phyloP scores from a whole-genome alignment of 37 sponge, comb jelly and placozoan genomes.

The Diacarnus erythraeanus region DNA sequence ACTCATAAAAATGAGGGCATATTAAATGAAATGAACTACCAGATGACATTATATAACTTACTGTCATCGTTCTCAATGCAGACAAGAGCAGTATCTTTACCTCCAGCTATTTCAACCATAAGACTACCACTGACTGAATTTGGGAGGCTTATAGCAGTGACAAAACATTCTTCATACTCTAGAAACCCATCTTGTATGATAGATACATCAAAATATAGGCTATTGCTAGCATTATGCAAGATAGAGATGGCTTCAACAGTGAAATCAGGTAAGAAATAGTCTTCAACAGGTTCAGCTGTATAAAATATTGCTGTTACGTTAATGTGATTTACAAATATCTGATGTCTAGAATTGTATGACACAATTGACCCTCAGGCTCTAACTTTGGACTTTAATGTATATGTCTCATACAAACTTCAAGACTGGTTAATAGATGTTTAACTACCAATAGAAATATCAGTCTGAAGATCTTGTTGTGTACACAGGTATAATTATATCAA shows the following conservation, averaged over 20 bases:
- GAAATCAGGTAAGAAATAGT: neutral
- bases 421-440: too few species aligned
- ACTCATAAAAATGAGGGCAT: too few species aligned
- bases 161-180: constrained; percentile 29
- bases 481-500: too few species aligned
- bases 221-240: neutral
- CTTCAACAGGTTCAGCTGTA: constrained; percentile 8
- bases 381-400: too few species aligned
- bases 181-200: neutral
- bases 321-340: too few species aligned
- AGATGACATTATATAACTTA: constrained; percentile 11
- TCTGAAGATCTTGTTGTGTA: too few species aligned
- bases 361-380: too few species aligned
- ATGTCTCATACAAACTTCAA: too few species aligned
- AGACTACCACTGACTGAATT: neutral
- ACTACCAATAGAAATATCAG: too few species aligned
- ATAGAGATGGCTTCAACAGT: neutral
- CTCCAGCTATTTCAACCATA: neutral
- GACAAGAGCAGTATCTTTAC: neutral
- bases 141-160: neutral
- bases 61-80: constrained; percentile 44
- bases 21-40: neutral
- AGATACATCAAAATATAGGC: constrained; percentile 8
- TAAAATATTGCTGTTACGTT: too few species aligned
- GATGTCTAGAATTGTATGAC: too few species aligned